Percentiles rank a stretch among this genome's conserved stretches.
Evolutionary conservation across 2,113 vertebrate genomes (phyloP).

Genomic region (Tragelaphus strepsiceros): DNA sequence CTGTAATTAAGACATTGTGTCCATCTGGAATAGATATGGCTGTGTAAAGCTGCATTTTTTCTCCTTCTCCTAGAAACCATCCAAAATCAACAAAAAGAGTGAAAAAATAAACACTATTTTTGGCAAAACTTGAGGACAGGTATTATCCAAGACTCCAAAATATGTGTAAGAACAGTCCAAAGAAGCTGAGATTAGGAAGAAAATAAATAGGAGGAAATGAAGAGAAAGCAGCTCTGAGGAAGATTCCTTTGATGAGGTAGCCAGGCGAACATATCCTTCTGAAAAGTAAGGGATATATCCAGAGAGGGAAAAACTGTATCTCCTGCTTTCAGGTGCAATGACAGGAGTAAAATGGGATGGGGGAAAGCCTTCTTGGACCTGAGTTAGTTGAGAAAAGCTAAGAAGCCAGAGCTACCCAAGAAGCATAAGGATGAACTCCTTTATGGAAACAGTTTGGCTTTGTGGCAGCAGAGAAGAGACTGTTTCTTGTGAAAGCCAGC

Average conservation of each 20-base stretch:
- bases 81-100: conserved; percentile 38
- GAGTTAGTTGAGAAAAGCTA: background rate
- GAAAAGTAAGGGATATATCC: background rate
- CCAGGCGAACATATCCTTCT: background rate
- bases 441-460: background rate
- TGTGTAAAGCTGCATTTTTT: conserved; percentile 45
- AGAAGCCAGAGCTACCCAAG: background rate
- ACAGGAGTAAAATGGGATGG: background rate
- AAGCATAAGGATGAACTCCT: background rate
- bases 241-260: background rate
- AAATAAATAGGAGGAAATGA: conserved; percentile 9
- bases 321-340: background rate
- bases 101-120: conserved; percentile 37
- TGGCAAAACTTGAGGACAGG: conserved; percentile 35
- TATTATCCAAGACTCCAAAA: conserved; percentile 24
- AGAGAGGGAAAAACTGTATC: background rate
- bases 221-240: conserved; percentile 1
- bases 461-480: background rate
- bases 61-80: conserved; percentile 33
- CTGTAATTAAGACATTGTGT: conserved; percentile 38
- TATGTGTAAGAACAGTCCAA: conserved; percentile 17
- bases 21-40: conserved; percentile 54
- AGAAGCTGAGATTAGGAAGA: conserved; percentile 17
- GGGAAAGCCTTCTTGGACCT: background rate
- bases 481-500: background rate